Percentiles rank a stretch among this genome's conserved stretches.
These are phyloP conservation scores for Pardalotus punctatus DNA, from an alignment of 2,113 vertebrate species.

Conservation along the genomic window DNA sequence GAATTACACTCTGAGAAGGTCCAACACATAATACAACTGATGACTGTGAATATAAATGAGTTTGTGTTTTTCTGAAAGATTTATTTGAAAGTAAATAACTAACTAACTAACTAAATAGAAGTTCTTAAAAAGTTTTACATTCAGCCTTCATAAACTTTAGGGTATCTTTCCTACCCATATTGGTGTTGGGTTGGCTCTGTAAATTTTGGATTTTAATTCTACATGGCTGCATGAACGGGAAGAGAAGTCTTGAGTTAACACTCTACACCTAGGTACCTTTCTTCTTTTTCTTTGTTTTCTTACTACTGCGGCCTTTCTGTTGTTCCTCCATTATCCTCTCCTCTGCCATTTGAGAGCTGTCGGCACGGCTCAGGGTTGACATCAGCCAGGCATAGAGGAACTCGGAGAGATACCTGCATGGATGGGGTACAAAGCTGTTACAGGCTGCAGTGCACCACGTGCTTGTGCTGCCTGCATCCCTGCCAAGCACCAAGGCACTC, in stretches of 20 bases:
- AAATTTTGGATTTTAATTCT: not conserved
- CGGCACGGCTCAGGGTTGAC: constrained; percentile 95
- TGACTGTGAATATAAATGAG: not conserved
- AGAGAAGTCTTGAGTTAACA: not conserved
- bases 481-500: accelerated
- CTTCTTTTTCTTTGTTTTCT: constrained; percentile 99
- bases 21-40: not conserved
- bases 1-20: not conserved
- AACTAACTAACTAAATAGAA: not conserved
- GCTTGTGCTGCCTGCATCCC: accelerated
- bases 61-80: not conserved
- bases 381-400: constrained; percentile 98
- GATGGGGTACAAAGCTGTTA: not conserved
- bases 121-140: not conserved
- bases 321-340: constrained; percentile 96
- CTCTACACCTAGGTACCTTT: constrained; percentile 78
- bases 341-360: constrained; percentile 97
- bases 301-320: constrained; percentile 95
- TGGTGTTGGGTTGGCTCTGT: not conserved
- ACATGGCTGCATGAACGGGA: not conserved
- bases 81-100: not conserved
- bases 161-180: not conserved
- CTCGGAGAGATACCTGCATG: constrained; percentile 92
- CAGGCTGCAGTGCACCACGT: accelerated
- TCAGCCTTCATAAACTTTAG: not conserved